Evolutionary conservation across 2,888 invertebrate species (phyloP).

Genomic region (Sialis lutaria): DNA sequence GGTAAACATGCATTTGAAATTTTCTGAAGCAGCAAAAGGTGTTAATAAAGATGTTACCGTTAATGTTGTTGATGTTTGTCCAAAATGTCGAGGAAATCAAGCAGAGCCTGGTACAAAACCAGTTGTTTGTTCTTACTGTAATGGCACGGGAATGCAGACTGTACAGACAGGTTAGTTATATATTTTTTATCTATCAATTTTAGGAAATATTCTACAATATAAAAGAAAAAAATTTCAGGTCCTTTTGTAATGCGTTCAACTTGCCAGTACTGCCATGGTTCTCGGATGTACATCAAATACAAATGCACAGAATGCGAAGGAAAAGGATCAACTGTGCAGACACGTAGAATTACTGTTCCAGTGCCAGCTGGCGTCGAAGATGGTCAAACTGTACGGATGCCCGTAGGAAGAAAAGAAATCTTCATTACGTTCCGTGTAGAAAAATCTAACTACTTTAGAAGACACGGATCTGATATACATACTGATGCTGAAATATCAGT

Average conservation of each 20-base stretch:
- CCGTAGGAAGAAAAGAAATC: slow-evolving; percentile 77
- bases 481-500: slow-evolving; percentile 84
- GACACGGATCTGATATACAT: slow-evolving; percentile 92
- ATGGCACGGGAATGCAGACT: slow-evolving; percentile 93
- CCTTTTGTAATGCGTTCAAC: slow-evolving; percentile 96
- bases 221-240: slow-evolving; percentile 28
- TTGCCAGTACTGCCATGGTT: slow-evolving; percentile 80
- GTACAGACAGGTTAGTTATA: slow-evolving; percentile 43
- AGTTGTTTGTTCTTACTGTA: slow-evolving; percentile 77
- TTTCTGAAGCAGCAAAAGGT: slow-evolving; percentile 89
- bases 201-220: too few relatives aligned
- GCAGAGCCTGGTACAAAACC: slow-evolving; percentile 88
- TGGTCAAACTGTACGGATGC: slow-evolving; percentile 91
- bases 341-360: slow-evolving; percentile 77
- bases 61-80: slow-evolving; percentile 85
- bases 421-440: slow-evolving; percentile 90
- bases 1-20: slow-evolving; percentile 75
- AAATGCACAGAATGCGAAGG: slow-evolving; percentile 89
- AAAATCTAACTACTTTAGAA: slow-evolving; percentile 69
- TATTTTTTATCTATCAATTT: too few relatives aligned
- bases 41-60: slow-evolving; percentile 83
- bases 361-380: slow-evolving; percentile 95
- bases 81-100: slow-evolving; percentile 69
- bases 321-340: slow-evolving; percentile 68
- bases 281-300: slow-evolving; percentile 70